Percentiles rank a stretch among this genome's conserved stretches.
These are phyloP conservation scores for Tenthredo livida DNA, from an alignment of 2,888 invertebrate genomes.

Conservation along the genomic window DNA sequence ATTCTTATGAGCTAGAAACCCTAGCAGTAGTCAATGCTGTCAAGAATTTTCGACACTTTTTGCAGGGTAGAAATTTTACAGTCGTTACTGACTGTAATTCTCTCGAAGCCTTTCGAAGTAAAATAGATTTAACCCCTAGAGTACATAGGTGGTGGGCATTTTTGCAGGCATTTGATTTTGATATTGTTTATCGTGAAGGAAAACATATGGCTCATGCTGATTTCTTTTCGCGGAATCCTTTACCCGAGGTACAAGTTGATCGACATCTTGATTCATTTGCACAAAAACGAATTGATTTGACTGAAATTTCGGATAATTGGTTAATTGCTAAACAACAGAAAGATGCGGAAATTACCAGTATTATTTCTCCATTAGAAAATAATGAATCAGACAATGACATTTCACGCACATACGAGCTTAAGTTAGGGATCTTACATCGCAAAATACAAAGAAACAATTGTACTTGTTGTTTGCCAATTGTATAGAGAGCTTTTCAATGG, in stretches of 20 bases:
- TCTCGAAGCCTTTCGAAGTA: neutral
- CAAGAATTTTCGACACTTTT: neutral
- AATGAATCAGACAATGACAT: slow-evolving; percentile 37
- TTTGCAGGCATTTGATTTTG: slow-evolving; percentile 59
- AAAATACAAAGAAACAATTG: slow-evolving; percentile 61
- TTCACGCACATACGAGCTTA: slow-evolving; percentile 53
- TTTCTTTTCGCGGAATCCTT: slow-evolving; percentile 53
- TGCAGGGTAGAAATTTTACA: neutral
- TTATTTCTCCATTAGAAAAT: slow-evolving; percentile 48
- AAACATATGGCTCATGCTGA: slow-evolving; percentile 58
- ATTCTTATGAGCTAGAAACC: neutral
- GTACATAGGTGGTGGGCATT: slow-evolving; percentile 65
- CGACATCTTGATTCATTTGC: neutral
- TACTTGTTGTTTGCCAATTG: slow-evolving; percentile 44
- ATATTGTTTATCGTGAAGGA: slow-evolving; percentile 55
- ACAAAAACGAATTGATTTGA: slow-evolving; percentile 18
- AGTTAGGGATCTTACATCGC: slow-evolving; percentile 52
- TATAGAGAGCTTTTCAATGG: slow-evolving; percentile 54
- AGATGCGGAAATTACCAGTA: slow-evolving; percentile 53
- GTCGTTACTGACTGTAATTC: neutral
- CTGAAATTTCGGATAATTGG: slow-evolving; percentile 55
- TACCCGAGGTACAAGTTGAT: neutral
- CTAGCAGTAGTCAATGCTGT: neutral
- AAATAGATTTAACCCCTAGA: neutral
- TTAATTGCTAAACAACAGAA: slow-evolving; percentile 54